Evolutionary conservation across 2,797 vertebrate species (phyloP).

Genomic region (Hydrophis major): DNA sequence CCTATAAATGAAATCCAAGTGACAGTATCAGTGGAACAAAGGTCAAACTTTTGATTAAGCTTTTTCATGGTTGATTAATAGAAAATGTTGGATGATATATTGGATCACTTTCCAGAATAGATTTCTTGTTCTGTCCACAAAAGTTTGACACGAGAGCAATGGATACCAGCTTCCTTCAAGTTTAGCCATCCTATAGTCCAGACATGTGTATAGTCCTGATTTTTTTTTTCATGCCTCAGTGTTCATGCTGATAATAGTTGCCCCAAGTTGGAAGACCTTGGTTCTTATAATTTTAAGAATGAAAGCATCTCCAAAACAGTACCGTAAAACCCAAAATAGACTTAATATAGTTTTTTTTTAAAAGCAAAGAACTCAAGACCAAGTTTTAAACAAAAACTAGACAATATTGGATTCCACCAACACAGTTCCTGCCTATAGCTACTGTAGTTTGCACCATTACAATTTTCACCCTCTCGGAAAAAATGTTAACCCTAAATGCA

Average conservation of each 20-base stretch:
- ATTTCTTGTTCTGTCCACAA: neutral
- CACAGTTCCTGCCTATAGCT: neutral
- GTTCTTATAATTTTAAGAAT: neutral
- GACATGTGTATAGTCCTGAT: neutral
- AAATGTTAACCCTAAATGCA: neutral
- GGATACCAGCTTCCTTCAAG: neutral
- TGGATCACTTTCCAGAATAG: neutral
- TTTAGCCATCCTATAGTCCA: neutral
- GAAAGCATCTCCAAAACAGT: neutral
- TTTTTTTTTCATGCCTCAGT: neutral
- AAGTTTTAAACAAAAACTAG: neutral
- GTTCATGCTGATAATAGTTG: neutral
- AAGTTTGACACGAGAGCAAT: neutral
- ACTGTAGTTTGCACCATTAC: neutral
- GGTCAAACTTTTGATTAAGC: neutral
- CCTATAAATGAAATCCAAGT: neutral
- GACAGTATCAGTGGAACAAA: neutral
- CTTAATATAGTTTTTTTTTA: neutral
- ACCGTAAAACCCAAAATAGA: neutral
- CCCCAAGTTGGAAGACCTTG: neutral
- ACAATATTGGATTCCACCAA: neutral
- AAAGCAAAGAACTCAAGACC: neutral
- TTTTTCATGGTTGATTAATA: neutral
- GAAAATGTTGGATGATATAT: neutral
- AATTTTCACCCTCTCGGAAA: neutral